Percentiles rank a stretch among this genome's conserved stretches.
phyloP scores from a whole-genome alignment of 2,888 invertebrate species.

The Lutraria lutraria region DNA sequence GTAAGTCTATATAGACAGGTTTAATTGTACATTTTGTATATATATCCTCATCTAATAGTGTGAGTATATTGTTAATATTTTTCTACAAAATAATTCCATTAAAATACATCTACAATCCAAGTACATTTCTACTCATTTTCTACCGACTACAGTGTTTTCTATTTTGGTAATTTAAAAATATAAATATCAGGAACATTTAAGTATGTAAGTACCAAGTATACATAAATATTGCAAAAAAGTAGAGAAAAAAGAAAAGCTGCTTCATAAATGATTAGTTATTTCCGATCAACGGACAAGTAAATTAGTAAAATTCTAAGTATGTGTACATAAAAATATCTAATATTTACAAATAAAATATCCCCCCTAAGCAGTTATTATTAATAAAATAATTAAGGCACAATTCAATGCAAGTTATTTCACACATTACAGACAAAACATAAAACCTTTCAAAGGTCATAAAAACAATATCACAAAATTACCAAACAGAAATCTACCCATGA shows the following conservation, averaged over 20 bases:
- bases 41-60: too few relatives aligned
- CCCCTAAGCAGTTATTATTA: background rate
- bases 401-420: background rate
- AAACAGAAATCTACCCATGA: too few relatives aligned
- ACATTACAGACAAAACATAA: background rate
- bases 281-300: constrained; percentile 64
- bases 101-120: background rate
- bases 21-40: too few relatives aligned
- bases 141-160: background rate
- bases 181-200: too few relatives aligned
- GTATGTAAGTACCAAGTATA: background rate
- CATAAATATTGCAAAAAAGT: background rate
- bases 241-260: background rate
- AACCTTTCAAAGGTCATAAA: too few relatives aligned
- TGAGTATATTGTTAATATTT: too few relatives aligned
- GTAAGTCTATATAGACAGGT: too few relatives aligned
- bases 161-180: background rate
- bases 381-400: background rate
- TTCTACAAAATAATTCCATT: too few relatives aligned
- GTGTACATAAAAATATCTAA: background rate
- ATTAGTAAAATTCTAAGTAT: constrained; percentile 26
- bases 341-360: background rate
- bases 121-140: background rate
- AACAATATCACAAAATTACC: too few relatives aligned
- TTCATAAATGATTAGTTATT: background rate